Base-by-base conservation (phyloP, 2,797 vertebrate species). In the Myoxocephalus aenaeus region DNA sequence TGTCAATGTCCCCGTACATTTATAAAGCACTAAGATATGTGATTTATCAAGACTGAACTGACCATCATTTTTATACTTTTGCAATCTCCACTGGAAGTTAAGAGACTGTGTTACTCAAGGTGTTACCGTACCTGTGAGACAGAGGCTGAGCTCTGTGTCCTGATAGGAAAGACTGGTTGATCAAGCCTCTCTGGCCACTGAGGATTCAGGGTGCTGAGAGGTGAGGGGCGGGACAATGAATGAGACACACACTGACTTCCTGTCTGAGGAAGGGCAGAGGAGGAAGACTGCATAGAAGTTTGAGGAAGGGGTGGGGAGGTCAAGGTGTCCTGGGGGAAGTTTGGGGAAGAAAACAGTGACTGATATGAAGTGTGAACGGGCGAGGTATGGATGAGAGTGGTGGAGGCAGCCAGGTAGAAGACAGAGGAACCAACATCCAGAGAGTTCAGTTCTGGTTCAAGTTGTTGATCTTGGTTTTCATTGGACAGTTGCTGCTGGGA, bases 381-480 rank as follows among this genome's bases (percentile, higher is more conserved):
- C 22, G 54, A 73, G 32, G 57, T 7, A 4, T 29, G 38, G 29
- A 25, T 29, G 8, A 48, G 20, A 22, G 46, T 9, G 15, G 56
- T 13, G 1, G 42, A 54, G 38, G 5, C 8, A 22, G 38, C 53
- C 9, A 61, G 5, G 50, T 70, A 22, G 59, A 54, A 13, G 14
- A 42, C 36, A 32, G 79, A 36, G 8, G 74, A 63, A 17, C 4
- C 34, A 36, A 40, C 71, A 46, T 20, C 59, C 9, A 51, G 5
- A 14, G 63, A 57, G 25, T 44, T 48, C 1, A 44, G 46, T 38
- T 65, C 46, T 58, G 53, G 40, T 62, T 62, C 59, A 40, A 40
- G 22, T 4, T 50, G 27, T 32, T 68, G 22, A 44, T 74, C 20
- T 42, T 61, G 65, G 17, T 67, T 64, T 65, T 68, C 58, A 10